These are phyloP conservation scores for Nymphalis c-album DNA, from an alignment of 2,888 invertebrate species.

Conservation along the genomic window DNA sequence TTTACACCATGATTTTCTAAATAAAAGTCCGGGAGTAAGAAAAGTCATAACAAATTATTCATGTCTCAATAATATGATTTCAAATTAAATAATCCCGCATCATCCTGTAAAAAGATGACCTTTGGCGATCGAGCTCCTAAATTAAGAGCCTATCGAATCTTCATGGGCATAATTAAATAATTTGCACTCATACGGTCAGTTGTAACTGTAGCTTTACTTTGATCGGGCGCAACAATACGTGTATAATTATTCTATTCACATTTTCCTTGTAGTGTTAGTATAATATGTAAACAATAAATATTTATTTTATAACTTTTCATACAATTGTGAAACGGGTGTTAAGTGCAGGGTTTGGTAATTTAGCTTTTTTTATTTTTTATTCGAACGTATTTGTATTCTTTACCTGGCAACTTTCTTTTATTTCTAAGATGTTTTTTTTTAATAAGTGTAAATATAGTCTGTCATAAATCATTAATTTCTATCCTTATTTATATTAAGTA, in stretches of 20 bases:
- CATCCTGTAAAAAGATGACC: constrained; percentile 47
- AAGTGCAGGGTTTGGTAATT: not conserved
- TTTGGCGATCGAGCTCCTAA: constrained; percentile 51
- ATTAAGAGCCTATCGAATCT: constrained; percentile 51
- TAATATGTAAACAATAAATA: constrained; percentile 13
- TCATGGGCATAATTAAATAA: constrained; percentile 40
- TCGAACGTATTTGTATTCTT: not conserved
- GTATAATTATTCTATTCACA: constrained; percentile 17
- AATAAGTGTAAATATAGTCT: too few relatives aligned
- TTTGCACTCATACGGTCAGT: constrained; percentile 40
- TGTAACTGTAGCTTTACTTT: constrained; percentile 39
- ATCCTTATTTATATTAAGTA: too few relatives aligned
- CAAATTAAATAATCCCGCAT: constrained; percentile 10
- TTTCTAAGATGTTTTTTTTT: too few relatives aligned
- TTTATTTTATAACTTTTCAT: constrained; percentile 11
- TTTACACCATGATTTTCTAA: too few relatives aligned
- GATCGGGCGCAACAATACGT: constrained; percentile 33
- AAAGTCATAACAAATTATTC: too few relatives aligned
- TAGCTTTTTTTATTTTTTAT: not conserved
- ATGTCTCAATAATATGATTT: too few relatives aligned
- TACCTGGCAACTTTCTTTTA: not conserved
- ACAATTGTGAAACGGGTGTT: constrained; percentile 32
- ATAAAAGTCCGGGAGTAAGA: too few relatives aligned
- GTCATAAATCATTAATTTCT: too few relatives aligned
- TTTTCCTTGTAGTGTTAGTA: constrained; percentile 34